These are phyloP conservation scores for Steinernema carpocapsae DNA, from an alignment of 2,888 invertebrate genomes.

Conservation along the genomic window DNA sequence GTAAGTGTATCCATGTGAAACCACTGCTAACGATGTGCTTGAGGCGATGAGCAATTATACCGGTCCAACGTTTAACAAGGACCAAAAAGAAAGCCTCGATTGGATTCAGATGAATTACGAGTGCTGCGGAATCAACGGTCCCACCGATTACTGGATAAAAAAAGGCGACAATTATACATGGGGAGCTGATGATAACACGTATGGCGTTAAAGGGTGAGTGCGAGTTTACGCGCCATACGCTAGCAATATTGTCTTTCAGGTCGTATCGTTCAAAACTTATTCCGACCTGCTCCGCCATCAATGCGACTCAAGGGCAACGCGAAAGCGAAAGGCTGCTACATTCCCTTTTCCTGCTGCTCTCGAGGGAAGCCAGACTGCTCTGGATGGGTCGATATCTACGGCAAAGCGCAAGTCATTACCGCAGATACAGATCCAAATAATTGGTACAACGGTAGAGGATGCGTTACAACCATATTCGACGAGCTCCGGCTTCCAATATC, in stretches of 20 bases:
- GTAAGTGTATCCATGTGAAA: constrained; percentile 2
- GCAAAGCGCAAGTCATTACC: neutral
- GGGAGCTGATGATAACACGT: too few species aligned
- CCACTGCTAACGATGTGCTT: neutral
- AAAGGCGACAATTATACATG: too few species aligned
- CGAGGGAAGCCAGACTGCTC: neutral
- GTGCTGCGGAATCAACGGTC: constrained; percentile 1
- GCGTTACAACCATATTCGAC: neutral
- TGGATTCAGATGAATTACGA: neutral
- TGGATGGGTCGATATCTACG: neutral
- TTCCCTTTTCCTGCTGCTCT: neutral
- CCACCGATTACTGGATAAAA: neutral
- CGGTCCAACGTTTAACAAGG: neutral
- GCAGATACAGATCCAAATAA: neutral
- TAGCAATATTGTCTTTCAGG: too few species aligned
- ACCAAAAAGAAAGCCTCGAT: neutral
- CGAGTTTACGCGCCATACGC: too few species aligned
- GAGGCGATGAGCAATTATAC: neutral
- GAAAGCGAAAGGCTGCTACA: constrained; percentile 1
- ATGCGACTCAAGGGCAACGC: too few species aligned
- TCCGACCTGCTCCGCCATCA: too few species aligned
- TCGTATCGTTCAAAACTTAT: too few species aligned
- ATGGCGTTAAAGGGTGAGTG: too few species aligned
- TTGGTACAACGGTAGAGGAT: neutral
- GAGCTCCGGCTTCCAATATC: neutral